Evolutionary conservation across 2,888 invertebrate genomes (phyloP), one percentile per base, ranked within the genome.

Genomic region (Pristionchus arcanus): DNA sequence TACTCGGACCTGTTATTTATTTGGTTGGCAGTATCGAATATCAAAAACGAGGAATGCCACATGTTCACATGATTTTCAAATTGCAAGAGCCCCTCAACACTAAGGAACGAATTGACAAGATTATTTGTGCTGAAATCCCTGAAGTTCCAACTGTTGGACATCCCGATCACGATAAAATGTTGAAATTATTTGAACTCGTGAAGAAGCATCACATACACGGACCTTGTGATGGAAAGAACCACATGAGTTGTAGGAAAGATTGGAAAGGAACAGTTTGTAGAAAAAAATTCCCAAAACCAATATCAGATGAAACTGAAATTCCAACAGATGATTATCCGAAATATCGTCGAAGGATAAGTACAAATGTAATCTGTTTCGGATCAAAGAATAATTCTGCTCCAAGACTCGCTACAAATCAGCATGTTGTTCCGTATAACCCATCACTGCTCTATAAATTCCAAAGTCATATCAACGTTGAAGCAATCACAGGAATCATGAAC

Each of bases 401-500:
- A 19, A 13, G 89, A 87, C 16, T 37, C 7, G 87, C 77, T 63
- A 90, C 91, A 28, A 92, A 92, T 71, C 84, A 90, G 28, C 53
- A 63, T 37, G 91, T 92, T 66, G 92, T 92, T 1, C 90, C 92
- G 3, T 90, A 92, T 42, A 90, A 87, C 37, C 94, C 94, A 4
- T 93, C 91, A 88, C 90, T 96, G 31, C 90, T 90, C 15, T 87
- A 91, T 83, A 95, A 93, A 88, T 95, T 92, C 92, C 92, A 95
- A 89, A 91, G 91, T 28, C 95, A 96, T 90, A 95, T 96, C 66
- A 96, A 96, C 92, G 94, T 95, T 2, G 95, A 96, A 93, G 81
- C 92, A 37, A 93, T 93, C 89, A 68, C 90, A 9, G 90, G 92
- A n/a, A 85, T 95, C 7, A 91, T 87, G 31, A 90, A 90, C 15